These are phyloP conservation scores for Indri indri DNA, from an alignment of 2,113 vertebrate species.

Conservation along the genomic window DNA sequence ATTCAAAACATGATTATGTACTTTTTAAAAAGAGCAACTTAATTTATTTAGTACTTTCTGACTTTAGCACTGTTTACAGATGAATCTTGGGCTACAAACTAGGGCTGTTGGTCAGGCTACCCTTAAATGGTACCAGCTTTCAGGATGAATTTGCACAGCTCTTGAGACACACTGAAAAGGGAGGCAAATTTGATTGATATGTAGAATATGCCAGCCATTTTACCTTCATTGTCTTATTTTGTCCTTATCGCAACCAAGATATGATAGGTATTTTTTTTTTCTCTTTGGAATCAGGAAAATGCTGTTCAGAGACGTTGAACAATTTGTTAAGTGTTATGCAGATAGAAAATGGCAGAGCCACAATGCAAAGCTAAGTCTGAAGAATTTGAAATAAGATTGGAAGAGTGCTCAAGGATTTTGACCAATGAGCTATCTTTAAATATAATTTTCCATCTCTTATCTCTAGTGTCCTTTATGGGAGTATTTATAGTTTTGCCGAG, in stretches of 20 bases:
- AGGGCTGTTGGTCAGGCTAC: not conserved
- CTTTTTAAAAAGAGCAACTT: not conserved
- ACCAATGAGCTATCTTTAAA: not conserved
- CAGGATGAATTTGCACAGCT: not conserved
- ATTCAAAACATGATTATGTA: not conserved
- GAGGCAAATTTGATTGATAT: not conserved
- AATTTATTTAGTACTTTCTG: not conserved
- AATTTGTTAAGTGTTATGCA: not conserved
- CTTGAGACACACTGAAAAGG: not conserved
- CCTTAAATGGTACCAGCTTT: not conserved
- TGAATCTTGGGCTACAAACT: not conserved
- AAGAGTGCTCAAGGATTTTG: not conserved
- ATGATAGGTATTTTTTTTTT: not conserved
- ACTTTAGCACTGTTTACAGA: not conserved
- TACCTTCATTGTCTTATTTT: not conserved
- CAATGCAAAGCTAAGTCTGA: not conserved
- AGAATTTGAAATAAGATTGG: not conserved
- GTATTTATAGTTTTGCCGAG: not conserved
- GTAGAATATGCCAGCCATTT: not conserved
- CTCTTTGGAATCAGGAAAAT: not conserved
- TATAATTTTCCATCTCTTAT: not conserved
- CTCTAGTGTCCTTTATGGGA: not conserved
- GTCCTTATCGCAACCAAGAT: not conserved
- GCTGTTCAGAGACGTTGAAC: not conserved
- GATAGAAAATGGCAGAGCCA: not conserved